Evolutionary conservation across 1,140 invertebrate species (phyloP), one percentile per base, ranked within the genome.

Genomic region (Monomorium pharaonis): DNA sequence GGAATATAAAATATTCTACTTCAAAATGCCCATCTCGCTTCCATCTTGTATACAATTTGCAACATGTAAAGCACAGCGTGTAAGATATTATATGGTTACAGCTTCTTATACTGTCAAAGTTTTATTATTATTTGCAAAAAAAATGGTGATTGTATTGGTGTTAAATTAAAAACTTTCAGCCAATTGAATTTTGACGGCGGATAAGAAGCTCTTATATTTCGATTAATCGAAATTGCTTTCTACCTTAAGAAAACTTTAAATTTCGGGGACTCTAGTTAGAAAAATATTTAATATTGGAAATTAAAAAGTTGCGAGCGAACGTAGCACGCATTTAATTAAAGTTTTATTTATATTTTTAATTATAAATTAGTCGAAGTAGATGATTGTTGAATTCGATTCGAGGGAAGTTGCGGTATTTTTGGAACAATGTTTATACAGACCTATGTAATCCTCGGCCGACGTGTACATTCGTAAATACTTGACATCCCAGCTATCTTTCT

Each of bases 201-300:
- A 49, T 47, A 18, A 65, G 42, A 49, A 78, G 7, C 16, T 65
- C 12, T 70, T 54, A 30, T 27, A 56, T 70, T 27, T 80, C 21
- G 14, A 44, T 70, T 62, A 75, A 49, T 18, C 18, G 3, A 58
- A 42, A 54, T 72, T 69, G 65, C 6, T 72, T 24, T 62, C 6
- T 30, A 42, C 3, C 30, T 54, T 24, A 44, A 58, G 9, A 16
- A 37, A 81, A 54, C 14, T 81, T 33, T 78, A 63, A 12, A 54
- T 70, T 6, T 54, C 6, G 1, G 14, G n/a, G n/a, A n/a, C n/a
- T n/a, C 9, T 2, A 54, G 33, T 65, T 56, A n/a, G 6, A n/a
- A 70, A 42, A 16, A 81, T 70, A 80, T 81, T 70, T 54, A 54
- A 51, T 81, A 70, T 70, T 42, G n/a, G 18, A 56, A 81, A 37